Evolutionary conservation across 2,113 vertebrate genomes (phyloP).

Genomic region (Nestor notabilis): DNA sequence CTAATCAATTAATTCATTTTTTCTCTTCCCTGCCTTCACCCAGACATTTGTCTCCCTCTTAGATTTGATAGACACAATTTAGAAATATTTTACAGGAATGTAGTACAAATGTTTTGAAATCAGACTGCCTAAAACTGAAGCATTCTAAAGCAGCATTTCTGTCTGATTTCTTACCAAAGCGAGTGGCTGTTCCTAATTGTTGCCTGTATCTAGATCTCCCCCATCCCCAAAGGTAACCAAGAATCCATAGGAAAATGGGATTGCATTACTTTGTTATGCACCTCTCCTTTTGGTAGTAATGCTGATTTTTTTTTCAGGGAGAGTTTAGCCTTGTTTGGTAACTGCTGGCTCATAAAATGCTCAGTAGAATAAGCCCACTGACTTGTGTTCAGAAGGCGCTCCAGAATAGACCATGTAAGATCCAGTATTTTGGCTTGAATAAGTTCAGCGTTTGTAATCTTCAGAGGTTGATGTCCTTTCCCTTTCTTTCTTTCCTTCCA

Average conservation of each 20-base stretch:
- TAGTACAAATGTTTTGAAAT: not conserved
- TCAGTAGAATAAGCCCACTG: not conserved
- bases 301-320: not conserved
- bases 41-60: no score
- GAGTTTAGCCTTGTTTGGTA: not conserved
- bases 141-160: not conserved
- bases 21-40: not conserved
- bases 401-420: not conserved
- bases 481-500: conserved; percentile 53
- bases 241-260: not conserved
- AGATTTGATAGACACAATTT: not conserved
- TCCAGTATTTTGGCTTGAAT: not conserved
- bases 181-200: not conserved
- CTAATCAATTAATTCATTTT: not conserved
- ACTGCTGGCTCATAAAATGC: not conserved
- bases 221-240: not conserved
- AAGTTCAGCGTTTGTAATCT: not conserved
- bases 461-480: not conserved
- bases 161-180: not conserved
- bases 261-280: not conserved
- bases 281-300: not conserved
- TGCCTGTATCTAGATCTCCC: not conserved
- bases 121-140: not conserved
- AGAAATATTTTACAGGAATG: not conserved
- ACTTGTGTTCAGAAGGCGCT: not conserved